Evolutionary conservation across 2,797 vertebrate genomes (phyloP), one percentile per base, ranked within the genome.

Genomic region (Diceros bicornis): DNA sequence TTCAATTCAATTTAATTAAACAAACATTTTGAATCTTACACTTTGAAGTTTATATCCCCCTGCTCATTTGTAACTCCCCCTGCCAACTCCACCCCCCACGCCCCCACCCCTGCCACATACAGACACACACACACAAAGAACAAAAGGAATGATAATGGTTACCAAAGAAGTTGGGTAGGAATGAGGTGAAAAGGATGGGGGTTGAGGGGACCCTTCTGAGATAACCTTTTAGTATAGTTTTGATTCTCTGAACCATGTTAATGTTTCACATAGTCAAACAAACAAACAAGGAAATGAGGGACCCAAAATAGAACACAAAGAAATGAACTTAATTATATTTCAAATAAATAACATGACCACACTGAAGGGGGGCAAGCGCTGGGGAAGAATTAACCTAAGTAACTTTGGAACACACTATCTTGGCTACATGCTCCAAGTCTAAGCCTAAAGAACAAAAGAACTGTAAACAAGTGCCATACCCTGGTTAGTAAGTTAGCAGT

Each of bases 311-410:
- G 44, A 86, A 79, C 64, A 91, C 6, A 71, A 86, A 62, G 57
- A 79, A 91, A 72, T 71, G 18, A 85, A 69, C n/a, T 78, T 95
- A 79, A 34, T 79, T 86, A 79, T 86, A 71, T 34, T 91, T 91
- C 55, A 79, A 86, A 77, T 77, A 84, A 84, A 74, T 20, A 72
- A 59, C 5, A 66, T 32, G 83, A 86, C 66, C 82, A 57, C 34
- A 77, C 0, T 77, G 34, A 72, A 82, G 18, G 52, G 29, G 61
- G 17, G 21, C n/a, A 25, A 41, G 50, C 34, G 32, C 23, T 68
- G 64, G 66, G 55, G 11, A 91, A 66, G 61, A 34, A 82, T 9
- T 59, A 82, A 68, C 29, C 8, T 64, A 75, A 41, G 25, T 62
- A 90, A 82, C 47, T 89, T 25, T 68, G 59, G 44, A 89, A 91